Conservation (phyloP, 2,888 invertebrate genomes). For the Cepaea hortensis region DNA sequence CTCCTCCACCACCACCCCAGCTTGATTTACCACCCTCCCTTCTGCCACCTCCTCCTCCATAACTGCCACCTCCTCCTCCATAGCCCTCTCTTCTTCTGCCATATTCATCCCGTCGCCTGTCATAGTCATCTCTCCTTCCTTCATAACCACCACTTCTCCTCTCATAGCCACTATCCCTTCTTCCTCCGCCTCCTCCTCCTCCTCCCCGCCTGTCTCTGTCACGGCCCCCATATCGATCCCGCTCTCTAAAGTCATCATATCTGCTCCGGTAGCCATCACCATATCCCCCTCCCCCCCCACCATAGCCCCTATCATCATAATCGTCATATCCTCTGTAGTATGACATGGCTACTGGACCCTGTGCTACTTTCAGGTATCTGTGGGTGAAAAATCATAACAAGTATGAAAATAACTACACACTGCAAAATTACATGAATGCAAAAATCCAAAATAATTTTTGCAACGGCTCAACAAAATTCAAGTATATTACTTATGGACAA, state of each 20-base stretch:
- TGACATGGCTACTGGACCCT: conserved; percentile 3
- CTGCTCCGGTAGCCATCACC: background rate
- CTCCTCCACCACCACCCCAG: background rate
- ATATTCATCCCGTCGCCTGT: background rate
- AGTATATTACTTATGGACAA: background rate
- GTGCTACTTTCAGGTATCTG: background rate
- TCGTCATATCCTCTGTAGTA: conserved; percentile 33
- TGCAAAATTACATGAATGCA: background rate
- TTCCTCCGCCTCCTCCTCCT: background rate
- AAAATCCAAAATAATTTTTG: background rate
- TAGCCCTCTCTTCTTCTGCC: background rate
- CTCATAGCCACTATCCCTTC: conserved; percentile 10
- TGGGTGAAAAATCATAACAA: background rate
- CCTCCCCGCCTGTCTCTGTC: background rate
- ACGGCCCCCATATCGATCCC: conserved; percentile 16
- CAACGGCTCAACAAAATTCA: background rate
- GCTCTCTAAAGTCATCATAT: background rate
- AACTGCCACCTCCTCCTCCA: conserved; percentile 16
- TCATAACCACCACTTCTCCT: background rate
- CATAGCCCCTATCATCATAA: conserved; percentile 15
- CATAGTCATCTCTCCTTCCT: background rate
- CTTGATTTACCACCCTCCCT: conserved; percentile 6
- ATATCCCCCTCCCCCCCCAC: background rate
- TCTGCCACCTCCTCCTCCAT: background rate
- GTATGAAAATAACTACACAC: background rate